Evolutionary conservation across 1,140 invertebrate species (phyloP).

Genomic region (Eueides isabella): DNA sequence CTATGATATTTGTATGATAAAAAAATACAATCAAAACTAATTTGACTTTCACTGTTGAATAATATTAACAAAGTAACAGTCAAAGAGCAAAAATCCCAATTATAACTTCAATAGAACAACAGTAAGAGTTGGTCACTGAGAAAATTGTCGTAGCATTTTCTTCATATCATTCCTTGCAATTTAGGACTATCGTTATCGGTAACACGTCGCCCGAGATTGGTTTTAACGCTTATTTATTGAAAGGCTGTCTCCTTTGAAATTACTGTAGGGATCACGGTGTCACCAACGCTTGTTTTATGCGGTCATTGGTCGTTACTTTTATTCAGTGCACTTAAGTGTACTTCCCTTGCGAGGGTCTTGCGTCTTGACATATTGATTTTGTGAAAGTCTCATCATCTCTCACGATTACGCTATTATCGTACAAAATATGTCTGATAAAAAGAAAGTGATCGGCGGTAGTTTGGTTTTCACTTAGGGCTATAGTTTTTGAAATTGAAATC

Average conservation of each 20-base stretch:
- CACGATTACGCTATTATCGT: neutral
- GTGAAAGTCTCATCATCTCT: neutral
- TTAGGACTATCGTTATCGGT: constrained; percentile 56
- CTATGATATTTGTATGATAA: no score
- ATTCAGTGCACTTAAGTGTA: constrained; percentile 16
- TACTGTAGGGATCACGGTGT: constrained; percentile 67
- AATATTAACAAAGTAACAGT: no score
- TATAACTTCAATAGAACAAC: no score
- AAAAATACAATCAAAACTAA: no score
- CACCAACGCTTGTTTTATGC: constrained; percentile 60
- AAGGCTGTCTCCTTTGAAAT: constrained; percentile 60
- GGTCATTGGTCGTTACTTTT: constrained; percentile 33
- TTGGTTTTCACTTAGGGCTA: neutral
- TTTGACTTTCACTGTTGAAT: no score
- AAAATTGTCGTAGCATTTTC: constrained; percentile 55
- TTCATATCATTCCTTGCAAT: constrained; percentile 50
- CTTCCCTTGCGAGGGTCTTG: constrained; percentile 2
- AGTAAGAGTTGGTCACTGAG: neutral
- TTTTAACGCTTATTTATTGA: constrained; percentile 78
- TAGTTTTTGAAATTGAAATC: no score
- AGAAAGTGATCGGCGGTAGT: neutral
- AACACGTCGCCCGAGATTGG: constrained; percentile 48
- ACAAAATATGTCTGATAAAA: neutral
- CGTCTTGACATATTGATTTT: neutral
- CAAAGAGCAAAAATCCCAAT: no score